Evolutionary conservation across 2,113 vertebrate genomes (phyloP), one percentile per base, ranked within the genome.

Genomic region (Callocephalon fimbriatum): DNA sequence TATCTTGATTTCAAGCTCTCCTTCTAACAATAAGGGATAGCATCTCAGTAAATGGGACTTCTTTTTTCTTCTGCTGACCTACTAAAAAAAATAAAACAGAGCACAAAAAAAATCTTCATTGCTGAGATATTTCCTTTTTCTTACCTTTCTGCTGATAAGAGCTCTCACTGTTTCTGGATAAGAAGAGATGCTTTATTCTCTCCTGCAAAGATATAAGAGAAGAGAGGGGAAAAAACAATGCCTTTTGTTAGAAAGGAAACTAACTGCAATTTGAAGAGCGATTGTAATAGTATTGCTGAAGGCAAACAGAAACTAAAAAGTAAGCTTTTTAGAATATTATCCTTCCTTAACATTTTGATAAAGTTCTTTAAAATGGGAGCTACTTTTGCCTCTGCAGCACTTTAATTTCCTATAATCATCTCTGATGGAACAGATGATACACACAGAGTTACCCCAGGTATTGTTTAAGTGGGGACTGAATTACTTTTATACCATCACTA

Each of bases 381-480:
- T 71, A 61, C 58, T 97, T 96, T 96, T 97, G 77, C 86, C 73
- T 97, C 48, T 84, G 94, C 85, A 97, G 90, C 88, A 94, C 75
- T 95, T 97, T 97, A 97, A 97, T 98, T 97, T 97, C 95, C 93
- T 97, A 73, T 96, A 97, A 98, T 96, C 75, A 96, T 93, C 94
- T 94, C 93, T 96, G 96, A 97, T 93, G 53, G 93, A 97, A 95
- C 68, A 96, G 91, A 95, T 97, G 93, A 98, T 97, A 76, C 83
- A 96, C 66, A 94, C 47, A 90, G 54, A 96, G 84, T 96, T 98
- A 97, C 94, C 80, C 76, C 95, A 98, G 98, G 96, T 98, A 97
- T 90, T 96, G 90, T 97, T 95, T 95, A 97, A 97, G 94, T 97
- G 59, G 89, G 94, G 95, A 95, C 54, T 96, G 95, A 98, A 98